These are phyloP conservation scores for Erannis defoliaria DNA, from an alignment of 2,888 invertebrate species.

Conservation along the genomic window DNA sequence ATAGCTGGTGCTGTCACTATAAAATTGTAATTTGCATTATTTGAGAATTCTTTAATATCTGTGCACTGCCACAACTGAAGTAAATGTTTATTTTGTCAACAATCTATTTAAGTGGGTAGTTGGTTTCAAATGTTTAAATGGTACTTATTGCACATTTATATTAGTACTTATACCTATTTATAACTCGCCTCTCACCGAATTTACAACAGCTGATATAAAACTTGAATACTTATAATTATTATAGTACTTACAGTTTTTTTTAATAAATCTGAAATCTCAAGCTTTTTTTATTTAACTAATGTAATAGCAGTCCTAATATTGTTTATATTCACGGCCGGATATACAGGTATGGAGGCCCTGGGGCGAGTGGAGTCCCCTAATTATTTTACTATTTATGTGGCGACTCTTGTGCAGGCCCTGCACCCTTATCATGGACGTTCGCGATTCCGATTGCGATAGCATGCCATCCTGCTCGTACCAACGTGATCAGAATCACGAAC, in stretches of 20 bases:
- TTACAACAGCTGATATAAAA: conserved; percentile 60
- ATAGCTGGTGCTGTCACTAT: conserved; percentile 19
- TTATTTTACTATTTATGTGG: no score
- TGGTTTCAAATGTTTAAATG: no score
- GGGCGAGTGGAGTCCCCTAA: no score
- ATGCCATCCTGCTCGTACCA: no score
- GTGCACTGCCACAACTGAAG: not conserved
- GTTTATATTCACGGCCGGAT: no score
- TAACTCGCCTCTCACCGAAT: conserved; percentile 81
- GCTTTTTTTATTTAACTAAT: not conserved
- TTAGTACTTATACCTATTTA: conserved; percentile 57
- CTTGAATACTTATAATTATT: conserved; percentile 35
- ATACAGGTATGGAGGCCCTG: no score
- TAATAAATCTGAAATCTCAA: conserved; percentile 47
- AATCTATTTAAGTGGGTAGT: no score
- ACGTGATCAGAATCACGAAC: no score
- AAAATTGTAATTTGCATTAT: conserved; percentile 6
- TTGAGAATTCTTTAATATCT: not conserved
- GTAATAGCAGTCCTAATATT: no score
- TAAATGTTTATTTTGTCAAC: conserved; percentile 15
- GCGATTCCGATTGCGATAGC: no score
- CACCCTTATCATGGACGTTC: no score
- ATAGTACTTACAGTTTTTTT: conserved; percentile 49
- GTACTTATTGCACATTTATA: conserved; percentile 40
- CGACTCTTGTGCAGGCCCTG: no score